Evolutionary conservation across 2,888 invertebrate species (phyloP), one percentile per base, ranked within the genome.

Genomic region (Chaitophorus viminalis): DNA sequence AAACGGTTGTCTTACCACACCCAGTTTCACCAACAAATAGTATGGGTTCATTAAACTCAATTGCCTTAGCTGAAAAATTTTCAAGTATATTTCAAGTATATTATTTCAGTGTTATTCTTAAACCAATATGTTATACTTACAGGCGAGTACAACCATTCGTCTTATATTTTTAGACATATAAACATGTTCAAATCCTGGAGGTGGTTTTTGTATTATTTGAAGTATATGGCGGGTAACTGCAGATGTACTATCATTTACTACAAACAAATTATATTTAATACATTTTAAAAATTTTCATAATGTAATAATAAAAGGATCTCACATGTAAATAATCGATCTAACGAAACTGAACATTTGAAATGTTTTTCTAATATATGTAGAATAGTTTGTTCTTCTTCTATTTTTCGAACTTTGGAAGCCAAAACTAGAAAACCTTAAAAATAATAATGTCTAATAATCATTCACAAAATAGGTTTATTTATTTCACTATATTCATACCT

Each of bases 11-110:
- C 93, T 99, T 99, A 0, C 99, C 99, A 91, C 98, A 97, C 0
- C 98, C 99, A 1, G 99, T 99, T 91, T 99, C 98, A 18, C 99
- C 99, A 0, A 99, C 98, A 74, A 99, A 92, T 77, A 99, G 92
- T 1, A 99, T 96, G 0, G 99, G 99, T 91, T 99, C 99, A 90
- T 96, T 94, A 91, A 97, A 99, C 90, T 95, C 94, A 90, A 98
- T 93, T 0, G 98, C 96, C 92, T 98, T 97, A 0, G 94, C 94
- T 91, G 78, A 88, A 89, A 18, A 60, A 70, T n/a, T n/a, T n/a
- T n/a, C n/a, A n/a, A n/a, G n/a, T n/a, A 31, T 25, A 54, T 29
- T 31, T 68, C 29, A 36, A 54, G n/a, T 29, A 86, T n/a, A 70
- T n/a, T 60, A 36, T 1, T 21, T 36, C 36, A 52, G 31, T 33